These are phyloP conservation scores for Pinna nobilis DNA, from an alignment of 1,140 invertebrate species.

Conservation along the genomic window DNA sequence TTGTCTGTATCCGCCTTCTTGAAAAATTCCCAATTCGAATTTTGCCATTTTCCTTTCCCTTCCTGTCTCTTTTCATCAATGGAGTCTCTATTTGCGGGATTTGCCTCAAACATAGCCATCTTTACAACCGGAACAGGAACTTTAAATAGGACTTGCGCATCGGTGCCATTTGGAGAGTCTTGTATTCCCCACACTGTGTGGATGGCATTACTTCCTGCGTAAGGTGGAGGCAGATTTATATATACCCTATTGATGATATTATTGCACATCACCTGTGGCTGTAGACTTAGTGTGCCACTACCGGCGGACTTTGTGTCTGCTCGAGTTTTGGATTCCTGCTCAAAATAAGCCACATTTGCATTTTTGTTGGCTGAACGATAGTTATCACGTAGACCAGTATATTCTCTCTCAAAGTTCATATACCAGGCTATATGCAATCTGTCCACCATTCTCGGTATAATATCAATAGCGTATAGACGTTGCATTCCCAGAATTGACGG, in stretches of 20 bases:
- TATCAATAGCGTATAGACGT: conserved; percentile 56
- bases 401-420: conserved; percentile 48
- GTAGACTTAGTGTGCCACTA: not conserved
- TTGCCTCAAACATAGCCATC: conserved; percentile 35
- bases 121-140: not conserved
- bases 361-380: not conserved
- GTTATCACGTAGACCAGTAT: not conserved
- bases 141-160: conserved; percentile 35
- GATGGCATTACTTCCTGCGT: not conserved
- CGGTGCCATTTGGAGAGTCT: conserved; percentile 28
- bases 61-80: conserved; percentile 3
- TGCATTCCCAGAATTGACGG: conserved; percentile 49
- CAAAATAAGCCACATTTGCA: conserved; percentile 4
- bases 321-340: not conserved
- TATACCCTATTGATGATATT: conserved; percentile 35
- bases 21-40: not conserved
- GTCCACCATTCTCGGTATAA: conserved; percentile 39
- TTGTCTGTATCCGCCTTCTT: too few relatives aligned
- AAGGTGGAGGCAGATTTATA: conserved; percentile 45
- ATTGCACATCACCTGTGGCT: conserved; percentile 39
- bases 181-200: conserved; percentile 38
- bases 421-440: conserved; percentile 48
- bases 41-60: not conserved
- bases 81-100: not conserved
- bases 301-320: too few relatives aligned